Conservation (phyloP, 2,888 invertebrate species). For the Sminthurides aquaticus region DNA sequence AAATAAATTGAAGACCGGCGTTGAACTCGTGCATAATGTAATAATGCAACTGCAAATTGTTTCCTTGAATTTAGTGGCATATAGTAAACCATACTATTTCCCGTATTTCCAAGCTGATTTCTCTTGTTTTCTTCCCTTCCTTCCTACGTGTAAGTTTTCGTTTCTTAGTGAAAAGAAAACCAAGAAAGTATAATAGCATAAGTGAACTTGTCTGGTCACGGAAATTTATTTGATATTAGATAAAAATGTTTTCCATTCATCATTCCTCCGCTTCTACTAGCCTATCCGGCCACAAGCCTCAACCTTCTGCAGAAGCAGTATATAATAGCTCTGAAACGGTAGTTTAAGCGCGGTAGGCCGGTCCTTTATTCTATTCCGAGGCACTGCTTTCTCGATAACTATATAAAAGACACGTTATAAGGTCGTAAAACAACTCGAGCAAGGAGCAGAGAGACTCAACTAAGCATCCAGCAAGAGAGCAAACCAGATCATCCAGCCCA, state of each 20-base stretch:
- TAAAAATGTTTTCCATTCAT: constrained; percentile 24
- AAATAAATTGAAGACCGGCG: no score
- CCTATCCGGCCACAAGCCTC: neutral
- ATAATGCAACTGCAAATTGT: no score
- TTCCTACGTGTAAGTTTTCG: no score
- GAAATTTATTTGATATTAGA: constrained; percentile 19
- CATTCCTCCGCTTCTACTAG: constrained; percentile 5
- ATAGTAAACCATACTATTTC: no score
- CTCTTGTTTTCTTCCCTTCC: no score
- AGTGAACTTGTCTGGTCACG: constrained; percentile 16
- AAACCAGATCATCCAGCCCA: neutral
- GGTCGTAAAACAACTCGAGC: neutral
- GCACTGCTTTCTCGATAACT: neutral
- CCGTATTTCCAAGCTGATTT: no score
- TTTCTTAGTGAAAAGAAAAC: neutral
- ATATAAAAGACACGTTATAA: neutral
- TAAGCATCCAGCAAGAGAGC: neutral
- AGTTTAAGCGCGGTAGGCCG: no score
- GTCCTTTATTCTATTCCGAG: no score
- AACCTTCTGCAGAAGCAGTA: neutral
- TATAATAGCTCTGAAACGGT: no score
- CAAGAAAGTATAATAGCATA: constrained; percentile 9
- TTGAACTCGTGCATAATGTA: no score
- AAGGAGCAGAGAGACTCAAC: no score
- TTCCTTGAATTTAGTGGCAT: no score